Conservation (phyloP, 2,797 vertebrate species). For the Heteromormyrus szaboi region DNA sequence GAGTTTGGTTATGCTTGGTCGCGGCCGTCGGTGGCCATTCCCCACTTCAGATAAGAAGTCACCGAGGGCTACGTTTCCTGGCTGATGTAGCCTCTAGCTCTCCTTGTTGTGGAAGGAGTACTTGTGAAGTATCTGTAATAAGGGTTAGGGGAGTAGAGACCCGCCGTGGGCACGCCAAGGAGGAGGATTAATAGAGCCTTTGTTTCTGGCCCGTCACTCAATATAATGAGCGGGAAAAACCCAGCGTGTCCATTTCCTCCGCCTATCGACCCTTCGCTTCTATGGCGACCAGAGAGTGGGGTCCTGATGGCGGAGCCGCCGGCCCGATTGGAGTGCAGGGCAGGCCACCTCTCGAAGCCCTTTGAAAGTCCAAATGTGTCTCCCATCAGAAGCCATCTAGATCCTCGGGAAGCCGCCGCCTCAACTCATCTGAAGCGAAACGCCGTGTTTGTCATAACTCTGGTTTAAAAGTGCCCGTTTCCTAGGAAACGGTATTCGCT, state of each 20-base stretch:
- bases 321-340: background rate
- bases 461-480: background rate
- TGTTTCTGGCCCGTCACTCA: constrained; percentile 57
- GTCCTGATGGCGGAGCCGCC: background rate
- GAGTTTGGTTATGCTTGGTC: background rate
- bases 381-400: background rate
- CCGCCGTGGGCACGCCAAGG: constrained; percentile 31
- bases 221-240: constrained; percentile 52
- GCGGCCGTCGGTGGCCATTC: background rate
- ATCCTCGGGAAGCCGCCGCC: background rate
- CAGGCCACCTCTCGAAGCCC: background rate
- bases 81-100: background rate
- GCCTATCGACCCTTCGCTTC: background rate
- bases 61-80: background rate
- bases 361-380: background rate
- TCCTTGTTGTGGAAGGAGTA: background rate
- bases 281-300: background rate
- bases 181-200: constrained; percentile 52
- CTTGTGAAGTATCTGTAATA: constrained; percentile 35
- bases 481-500: background rate
- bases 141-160: constrained; percentile 18
- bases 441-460: background rate
- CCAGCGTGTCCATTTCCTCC: constrained; percentile 23
- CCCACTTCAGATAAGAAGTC: background rate
- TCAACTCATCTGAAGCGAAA: background rate